A percentile compares a stretch with the other conserved stretches of the same genome.
Conservation (phyloP, 1,140 invertebrate genomes). For the Magallana ariakensis region DNA sequence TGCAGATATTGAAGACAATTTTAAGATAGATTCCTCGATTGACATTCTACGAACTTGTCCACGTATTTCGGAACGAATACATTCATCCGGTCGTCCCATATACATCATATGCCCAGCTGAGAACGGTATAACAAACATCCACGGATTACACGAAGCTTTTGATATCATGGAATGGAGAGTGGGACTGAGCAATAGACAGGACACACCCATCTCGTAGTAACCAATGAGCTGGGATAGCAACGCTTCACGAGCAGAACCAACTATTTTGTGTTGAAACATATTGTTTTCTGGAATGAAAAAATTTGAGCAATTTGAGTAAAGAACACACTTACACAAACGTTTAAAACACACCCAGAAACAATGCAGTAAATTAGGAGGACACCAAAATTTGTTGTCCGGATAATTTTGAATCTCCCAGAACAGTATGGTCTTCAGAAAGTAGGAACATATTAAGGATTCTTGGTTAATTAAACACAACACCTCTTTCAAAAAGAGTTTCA, state of each 20-base stretch:
- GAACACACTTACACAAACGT: not conserved
- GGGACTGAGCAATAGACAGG: no score
- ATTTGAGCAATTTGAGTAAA: not conserved
- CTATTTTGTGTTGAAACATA: not conserved
- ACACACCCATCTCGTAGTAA: no score
- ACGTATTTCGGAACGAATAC: no score
- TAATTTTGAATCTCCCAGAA: not conserved
- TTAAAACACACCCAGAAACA: slow-evolving; percentile 43
- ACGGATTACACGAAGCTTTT: not conserved
- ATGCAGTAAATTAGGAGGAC: not conserved
- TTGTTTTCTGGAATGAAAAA: slow-evolving; percentile 42
- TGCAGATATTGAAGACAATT: no score
- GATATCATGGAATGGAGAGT: not conserved
- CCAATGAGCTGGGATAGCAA: not conserved
- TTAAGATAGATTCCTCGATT: no score
- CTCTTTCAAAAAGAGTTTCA: slow-evolving; percentile 34
- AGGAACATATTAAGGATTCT: slow-evolving; percentile 31
- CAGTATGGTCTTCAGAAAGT: slow-evolving; percentile 35
- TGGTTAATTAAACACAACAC: not conserved
- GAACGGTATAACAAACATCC: not conserved
- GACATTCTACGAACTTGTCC: no score
- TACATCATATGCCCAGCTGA: no score
- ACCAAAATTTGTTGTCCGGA: not conserved
- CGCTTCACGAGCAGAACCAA: not conserved
- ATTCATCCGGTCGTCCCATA: no score